Evolutionary conservation across 2,797 vertebrate species (phyloP), one percentile per base, ranked within the genome.

Genomic region (Fringilla coelebs): DNA sequence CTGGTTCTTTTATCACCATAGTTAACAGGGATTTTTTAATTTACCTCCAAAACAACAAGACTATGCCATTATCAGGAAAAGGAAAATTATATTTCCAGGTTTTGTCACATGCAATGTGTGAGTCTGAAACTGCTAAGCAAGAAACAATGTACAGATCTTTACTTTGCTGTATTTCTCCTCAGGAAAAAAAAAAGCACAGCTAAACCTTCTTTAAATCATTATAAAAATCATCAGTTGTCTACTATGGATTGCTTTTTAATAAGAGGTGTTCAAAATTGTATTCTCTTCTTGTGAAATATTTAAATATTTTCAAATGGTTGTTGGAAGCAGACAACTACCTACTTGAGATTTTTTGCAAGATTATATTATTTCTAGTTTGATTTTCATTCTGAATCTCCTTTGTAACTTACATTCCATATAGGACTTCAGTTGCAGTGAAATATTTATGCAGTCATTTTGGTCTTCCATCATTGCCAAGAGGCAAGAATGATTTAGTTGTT

Each of bases 321-420:
- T 70, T 84, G 66, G 65, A 88, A 93, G 26, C 51, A 91, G 15
- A 71, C 11, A 80, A 74, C 62, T 83, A 62, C 12, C 51, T 40
- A 25, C 25, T 74, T 38, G 63, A 90, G 28, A 60, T 63, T 86
- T 96, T 94, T 89, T 91, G 29, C 32, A 78, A 90, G 52, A 62
- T 40, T 67, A 48, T n/a, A 13, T 31, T 70, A n/a, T 73, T 91
- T 94, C 80, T 65, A 31, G 26, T 89, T 88, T 84, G 61, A 82
- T 87, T 95, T 93, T 63, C n/a, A 31, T 51, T 78, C 51, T 75
- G 54, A 87, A 51, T 92, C 62, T 74, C 34, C 70, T 85, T 75
- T 93, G 90, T 90, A 90, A 98, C 97, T 98, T 97, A 97, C 98
- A 75, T 97, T 96, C 94, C 43, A 78, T 9, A 1, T 89, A 61